Percentiles rank a stretch among this genome's conserved stretches.
phyloP scores from a whole-genome alignment of 2,797 vertebrate genomes.

The Macropodus opercularis region DNA sequence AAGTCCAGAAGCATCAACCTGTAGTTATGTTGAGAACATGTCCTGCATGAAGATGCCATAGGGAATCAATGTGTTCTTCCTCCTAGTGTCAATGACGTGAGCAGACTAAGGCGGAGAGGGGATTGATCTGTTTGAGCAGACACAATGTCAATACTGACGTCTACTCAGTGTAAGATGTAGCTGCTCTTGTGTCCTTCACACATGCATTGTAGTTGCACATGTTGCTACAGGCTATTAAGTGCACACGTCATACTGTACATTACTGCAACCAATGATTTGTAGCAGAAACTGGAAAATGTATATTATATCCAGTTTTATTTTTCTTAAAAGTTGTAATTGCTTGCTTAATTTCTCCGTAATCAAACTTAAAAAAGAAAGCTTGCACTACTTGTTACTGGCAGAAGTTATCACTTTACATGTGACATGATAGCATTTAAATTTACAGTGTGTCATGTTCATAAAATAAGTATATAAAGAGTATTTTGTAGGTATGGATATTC shows the following conservation, averaged over 20 bases:
- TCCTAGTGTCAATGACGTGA: conserved; percentile 60
- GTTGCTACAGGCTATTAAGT: conserved; percentile 41
- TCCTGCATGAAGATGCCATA: conserved; percentile 31
- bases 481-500: conserved; percentile 43
- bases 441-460: conserved; percentile 1
- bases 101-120: conserved; percentile 37
- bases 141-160: conserved; percentile 71
- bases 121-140: conserved; percentile 73
- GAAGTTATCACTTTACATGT: background rate
- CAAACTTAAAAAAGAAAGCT: background rate
- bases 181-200: conserved; percentile 67
- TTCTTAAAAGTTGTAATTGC: too few species aligned
- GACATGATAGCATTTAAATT: background rate
- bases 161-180: conserved; percentile 65
- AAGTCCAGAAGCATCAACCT: background rate
- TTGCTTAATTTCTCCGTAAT: background rate
- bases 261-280: conserved; percentile 15
- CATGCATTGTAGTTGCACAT: conserved; percentile 30
- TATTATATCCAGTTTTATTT: too few species aligned
- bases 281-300: background rate
- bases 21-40: background rate
- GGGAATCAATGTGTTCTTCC: conserved; percentile 62
- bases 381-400: background rate
- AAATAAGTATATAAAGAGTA: conserved; percentile 3
- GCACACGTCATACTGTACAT: too few species aligned